Evolutionary conservation across 2,888 invertebrate genomes (phyloP).

Genomic region (Drosophila mercatorum): DNA sequence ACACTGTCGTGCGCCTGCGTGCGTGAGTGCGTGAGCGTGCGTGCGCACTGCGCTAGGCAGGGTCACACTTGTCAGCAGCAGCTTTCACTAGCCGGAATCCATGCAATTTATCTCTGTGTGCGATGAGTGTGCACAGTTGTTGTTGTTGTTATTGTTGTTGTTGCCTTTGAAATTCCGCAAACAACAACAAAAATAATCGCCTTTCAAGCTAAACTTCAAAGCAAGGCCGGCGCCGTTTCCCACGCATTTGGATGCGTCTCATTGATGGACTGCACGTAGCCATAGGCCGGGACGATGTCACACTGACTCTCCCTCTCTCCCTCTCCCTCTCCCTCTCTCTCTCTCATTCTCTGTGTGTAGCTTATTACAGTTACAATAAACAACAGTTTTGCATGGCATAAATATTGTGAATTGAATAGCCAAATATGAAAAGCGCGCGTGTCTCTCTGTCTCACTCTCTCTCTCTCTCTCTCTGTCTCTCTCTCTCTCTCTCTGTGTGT

Average conservation of each 20-base stretch:
- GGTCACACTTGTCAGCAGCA: conserved; percentile 30
- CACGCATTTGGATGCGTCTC: conserved; percentile 59
- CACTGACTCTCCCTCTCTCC: background rate
- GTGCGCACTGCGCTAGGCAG: conserved; percentile 10
- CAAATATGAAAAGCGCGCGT: conserved; percentile 63
- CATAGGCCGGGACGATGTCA: conserved; percentile 7
- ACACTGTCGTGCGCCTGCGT: conserved; percentile 26
- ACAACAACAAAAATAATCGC: conserved; percentile 27
- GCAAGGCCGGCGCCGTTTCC: conserved; percentile 62
- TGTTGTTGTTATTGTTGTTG: conserved; percentile 22
- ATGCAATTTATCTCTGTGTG: conserved; percentile 9
- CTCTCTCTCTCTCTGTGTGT: background rate
- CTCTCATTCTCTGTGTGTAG: background rate
- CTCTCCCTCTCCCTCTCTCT: no score
- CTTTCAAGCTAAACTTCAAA: conserved; percentile 56
- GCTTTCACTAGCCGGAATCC: conserved; percentile 17
- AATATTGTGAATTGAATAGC: conserved; percentile 66
- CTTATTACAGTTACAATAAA: conserved; percentile 44
- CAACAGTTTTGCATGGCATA: conserved; percentile 53
- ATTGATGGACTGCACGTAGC: conserved; percentile 59
- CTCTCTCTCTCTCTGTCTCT: no score
- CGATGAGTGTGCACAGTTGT: conserved; percentile 18
- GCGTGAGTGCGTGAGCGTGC: conserved; percentile 1
- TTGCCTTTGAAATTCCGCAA: conserved; percentile 58
- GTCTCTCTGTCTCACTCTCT: conserved; percentile 25